Evolutionary conservation across 2,888 invertebrate species (phyloP).

Genomic region (Villa cingulata): DNA sequence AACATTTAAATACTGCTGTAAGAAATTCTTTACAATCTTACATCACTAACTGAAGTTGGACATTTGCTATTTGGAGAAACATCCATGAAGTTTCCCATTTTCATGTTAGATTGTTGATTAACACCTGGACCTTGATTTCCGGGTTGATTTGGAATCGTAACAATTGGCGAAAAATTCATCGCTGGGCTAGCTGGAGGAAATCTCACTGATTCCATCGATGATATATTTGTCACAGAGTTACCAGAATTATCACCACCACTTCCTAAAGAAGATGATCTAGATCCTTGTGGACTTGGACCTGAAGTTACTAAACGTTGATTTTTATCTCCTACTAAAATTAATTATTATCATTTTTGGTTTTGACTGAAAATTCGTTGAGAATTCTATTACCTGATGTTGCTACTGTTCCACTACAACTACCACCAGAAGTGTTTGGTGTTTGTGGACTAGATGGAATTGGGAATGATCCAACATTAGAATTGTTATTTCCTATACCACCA

Average conservation of each 20-base stretch:
- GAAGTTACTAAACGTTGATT: constrained; percentile 39
- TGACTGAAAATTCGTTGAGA: too few species aligned
- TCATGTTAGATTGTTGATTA: constrained; percentile 12
- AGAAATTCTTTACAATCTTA: constrained; percentile 6
- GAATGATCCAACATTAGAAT: constrained; percentile 21
- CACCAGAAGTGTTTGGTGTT: constrained; percentile 20
- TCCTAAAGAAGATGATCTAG: constrained; percentile 25
- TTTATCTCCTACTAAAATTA: constrained; percentile 16
- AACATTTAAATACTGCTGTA: background rate
- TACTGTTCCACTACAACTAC: constrained; percentile 2
- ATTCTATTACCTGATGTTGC: constrained; percentile 8
- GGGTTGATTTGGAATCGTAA: constrained; percentile 28
- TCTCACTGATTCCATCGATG: constrained; percentile 21
- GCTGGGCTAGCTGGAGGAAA: constrained; percentile 30
- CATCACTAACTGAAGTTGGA: constrained; percentile 14
- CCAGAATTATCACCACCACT: constrained; percentile 28
- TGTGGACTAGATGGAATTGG: constrained; percentile 39
- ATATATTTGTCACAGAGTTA: constrained; percentile 26
- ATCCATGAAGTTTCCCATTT: constrained; percentile 33
- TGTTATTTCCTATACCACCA: constrained; percentile 29
- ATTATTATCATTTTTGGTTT: too few species aligned
- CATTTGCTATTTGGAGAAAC: constrained; percentile 28
- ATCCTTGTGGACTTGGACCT: constrained; percentile 29
- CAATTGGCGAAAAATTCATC: constrained; percentile 21
- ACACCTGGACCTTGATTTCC: constrained; percentile 8